Base-by-base conservation (phyloP, 2,113 vertebrate genomes). In the Podiceps cristatus region DNA sequence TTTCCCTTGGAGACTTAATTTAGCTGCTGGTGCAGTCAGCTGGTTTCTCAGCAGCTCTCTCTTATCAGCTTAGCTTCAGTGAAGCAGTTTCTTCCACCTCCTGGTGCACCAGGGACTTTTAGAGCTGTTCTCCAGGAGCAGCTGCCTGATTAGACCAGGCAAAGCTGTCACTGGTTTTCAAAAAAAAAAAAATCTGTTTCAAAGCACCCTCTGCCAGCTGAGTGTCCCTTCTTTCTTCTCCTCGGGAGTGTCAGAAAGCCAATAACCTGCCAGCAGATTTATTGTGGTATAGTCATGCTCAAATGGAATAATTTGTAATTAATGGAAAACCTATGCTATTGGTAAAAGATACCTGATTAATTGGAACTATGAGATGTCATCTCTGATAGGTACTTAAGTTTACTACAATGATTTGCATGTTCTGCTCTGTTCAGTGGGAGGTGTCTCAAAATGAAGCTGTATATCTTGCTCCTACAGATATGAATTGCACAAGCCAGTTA, bases 381-480 rank as follows among this genome's bases (percentile, higher is more conserved):
- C 45, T 94, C 84, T 88, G 56, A 59, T 52, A 50, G 4, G 17
- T 49, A 50, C 31, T 33, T 72, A 9, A 55, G 33, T 3, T 37
- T 66, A 25, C 37, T 27, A 47, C 23, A 50, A 27, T 31, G 49
- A 52, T 90, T 79, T 87, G 19, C 45, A n/a, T 79, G 10, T 44
- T 87, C 24, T 64, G 7, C 45, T 59, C 33, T 73, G 0, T 79
- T 96, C 27, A 19, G 94, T 96, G 95, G 97, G 97, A 96, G 97
- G 96, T 80, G 91, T 58, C 77, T 93, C 67, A 45, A 82, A 58
- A 59, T 52, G 53, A 82, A 82, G 45, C 27, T 77, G 13, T 68
- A 11, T 50, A 29, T 66, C 63, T 87, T 76, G 31, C 23, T 88
- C 6, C 75, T 89, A 23, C 35, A 53, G 86, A 92, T 47, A 71